Conservation (phyloP, 2,797 vertebrate species). For the Enteromius argenteus region DNA sequence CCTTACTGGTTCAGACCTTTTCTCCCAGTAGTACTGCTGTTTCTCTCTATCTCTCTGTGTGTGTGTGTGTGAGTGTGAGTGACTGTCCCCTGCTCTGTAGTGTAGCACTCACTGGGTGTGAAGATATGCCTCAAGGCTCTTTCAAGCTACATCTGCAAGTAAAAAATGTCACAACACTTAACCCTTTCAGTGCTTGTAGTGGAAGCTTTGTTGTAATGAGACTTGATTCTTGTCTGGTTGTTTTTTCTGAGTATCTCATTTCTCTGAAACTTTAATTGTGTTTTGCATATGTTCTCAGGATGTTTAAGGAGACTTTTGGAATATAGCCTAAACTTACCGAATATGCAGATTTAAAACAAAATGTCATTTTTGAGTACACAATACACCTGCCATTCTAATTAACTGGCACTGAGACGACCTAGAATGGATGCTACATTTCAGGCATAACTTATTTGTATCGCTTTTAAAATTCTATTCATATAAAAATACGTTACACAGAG, state of each 20-base stretch:
- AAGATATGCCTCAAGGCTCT: constrained; percentile 23
- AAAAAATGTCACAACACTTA: constrained; percentile 31
- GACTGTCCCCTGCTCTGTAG: not conserved
- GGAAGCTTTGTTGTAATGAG: not conserved
- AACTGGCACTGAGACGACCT: not conserved
- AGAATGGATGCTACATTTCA: not conserved
- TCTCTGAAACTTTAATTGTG: not conserved
- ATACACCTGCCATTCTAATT: not conserved
- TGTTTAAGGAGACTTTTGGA: not conserved
- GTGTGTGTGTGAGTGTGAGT: not conserved
- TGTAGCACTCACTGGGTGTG: constrained; percentile 10
- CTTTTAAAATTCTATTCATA: not conserved
- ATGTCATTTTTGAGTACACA: too few species aligned
- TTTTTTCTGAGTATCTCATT: not conserved
- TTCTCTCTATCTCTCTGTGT: not conserved
- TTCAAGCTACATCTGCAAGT: not conserved
- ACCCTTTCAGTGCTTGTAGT: constrained; percentile 48
- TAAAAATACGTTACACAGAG: too few species aligned
- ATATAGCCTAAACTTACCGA: not conserved
- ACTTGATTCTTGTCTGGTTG: not conserved
- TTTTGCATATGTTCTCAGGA: not conserved
- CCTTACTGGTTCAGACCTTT: constrained; percentile 17
- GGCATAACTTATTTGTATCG: not conserved
- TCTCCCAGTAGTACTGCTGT: not conserved
- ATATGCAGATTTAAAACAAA: not conserved